Conservation (phyloP, 2,888 invertebrate species). For the Tolmerus cingulatus region DNA sequence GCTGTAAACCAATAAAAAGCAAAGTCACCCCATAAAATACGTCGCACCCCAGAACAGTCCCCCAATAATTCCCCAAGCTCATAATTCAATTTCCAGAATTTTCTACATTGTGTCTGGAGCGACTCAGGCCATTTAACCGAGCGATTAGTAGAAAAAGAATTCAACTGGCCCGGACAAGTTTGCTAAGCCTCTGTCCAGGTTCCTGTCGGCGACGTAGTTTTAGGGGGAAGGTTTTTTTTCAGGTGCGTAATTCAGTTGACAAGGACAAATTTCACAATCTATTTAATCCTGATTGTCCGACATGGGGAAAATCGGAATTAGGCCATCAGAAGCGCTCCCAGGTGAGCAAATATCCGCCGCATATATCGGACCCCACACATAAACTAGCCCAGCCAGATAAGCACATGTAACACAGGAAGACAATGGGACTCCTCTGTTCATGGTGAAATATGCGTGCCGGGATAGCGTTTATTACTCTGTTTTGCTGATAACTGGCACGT, state of each 20-base stretch:
- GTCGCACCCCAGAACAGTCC: neutral
- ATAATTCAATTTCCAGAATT: neutral
- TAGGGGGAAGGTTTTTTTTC: neutral
- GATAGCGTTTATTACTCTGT: neutral
- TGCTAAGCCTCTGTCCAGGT: too few species aligned
- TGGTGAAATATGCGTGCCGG: neutral
- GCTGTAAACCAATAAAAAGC: neutral
- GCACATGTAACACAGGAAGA: neutral
- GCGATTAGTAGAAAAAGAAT: neutral
- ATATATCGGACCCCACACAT: neutral
- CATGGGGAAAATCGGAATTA: neutral
- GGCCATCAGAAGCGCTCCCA: neutral
- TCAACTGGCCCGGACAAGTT: neutral
- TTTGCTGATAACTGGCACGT: constrained; percentile 14
- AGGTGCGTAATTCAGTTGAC: neutral
- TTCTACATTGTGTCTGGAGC: neutral
- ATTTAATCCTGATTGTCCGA: neutral
- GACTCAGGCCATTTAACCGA: neutral
- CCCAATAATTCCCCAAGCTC: neutral
- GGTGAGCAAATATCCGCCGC: neutral
- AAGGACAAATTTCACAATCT: neutral
- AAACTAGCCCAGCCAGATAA: neutral
- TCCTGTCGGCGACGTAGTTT: neutral
- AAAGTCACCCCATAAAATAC: neutral
- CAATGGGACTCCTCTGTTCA: neutral